Evolutionary conservation across 2,113 vertebrate species (phyloP).

Genomic region (Caranx melampygus): DNA sequence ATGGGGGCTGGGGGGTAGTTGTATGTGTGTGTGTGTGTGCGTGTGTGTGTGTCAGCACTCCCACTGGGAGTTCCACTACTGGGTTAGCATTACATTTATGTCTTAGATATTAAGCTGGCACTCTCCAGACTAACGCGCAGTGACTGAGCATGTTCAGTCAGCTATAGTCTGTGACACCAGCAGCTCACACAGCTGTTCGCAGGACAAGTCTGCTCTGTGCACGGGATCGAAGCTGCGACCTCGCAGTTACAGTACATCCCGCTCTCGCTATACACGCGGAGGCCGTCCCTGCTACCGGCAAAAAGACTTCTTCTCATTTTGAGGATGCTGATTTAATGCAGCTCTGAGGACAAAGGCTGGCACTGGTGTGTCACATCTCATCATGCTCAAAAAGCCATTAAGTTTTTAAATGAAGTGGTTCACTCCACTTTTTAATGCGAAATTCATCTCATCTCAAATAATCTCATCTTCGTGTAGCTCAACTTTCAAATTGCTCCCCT

Average conservation of each 20-base stretch:
- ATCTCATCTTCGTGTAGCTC: not conserved
- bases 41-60: constrained; percentile 10
- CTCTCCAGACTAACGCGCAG: constrained; percentile 5
- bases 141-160: constrained; percentile 30
- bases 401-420: not conserved
- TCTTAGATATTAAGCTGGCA: constrained; percentile 40
- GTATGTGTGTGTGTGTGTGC: constrained; percentile 11
- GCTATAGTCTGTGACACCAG: constrained; percentile 24
- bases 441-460: not conserved
- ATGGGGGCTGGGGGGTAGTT: not conserved
- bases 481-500: not conserved
- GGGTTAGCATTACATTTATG: constrained; percentile 55
- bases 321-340: constrained; percentile 9
- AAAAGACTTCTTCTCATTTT: not conserved
- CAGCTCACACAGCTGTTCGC: constrained; percentile 27
- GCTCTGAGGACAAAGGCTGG: constrained; percentile 9
- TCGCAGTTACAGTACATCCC: not conserved
- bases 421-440: not conserved
- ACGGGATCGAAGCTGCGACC: constrained; percentile 40
- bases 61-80: constrained; percentile 45
- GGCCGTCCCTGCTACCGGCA: not conserved
- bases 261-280: not conserved
- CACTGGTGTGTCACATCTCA: constrained; percentile 1
- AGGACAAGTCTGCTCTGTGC: not conserved
- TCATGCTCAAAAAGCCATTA: constrained; percentile 12